Evolutionary conservation across 1,140 invertebrate species (phyloP), one percentile per base, ranked within the genome.

Genomic region (Nixonia krombeini): DNA sequence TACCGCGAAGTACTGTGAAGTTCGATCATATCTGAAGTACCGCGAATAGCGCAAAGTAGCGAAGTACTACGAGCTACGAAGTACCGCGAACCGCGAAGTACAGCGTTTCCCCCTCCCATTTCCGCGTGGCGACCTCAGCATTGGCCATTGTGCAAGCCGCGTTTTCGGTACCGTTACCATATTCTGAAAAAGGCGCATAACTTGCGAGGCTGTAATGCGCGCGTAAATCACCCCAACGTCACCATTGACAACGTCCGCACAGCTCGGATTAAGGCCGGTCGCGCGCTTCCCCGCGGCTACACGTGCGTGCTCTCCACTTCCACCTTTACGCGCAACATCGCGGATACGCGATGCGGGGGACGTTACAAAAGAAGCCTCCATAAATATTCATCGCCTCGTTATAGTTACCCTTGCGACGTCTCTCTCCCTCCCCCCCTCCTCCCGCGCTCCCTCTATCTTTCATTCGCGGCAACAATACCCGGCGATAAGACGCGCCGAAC

Each of bases 381-480:
- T 45, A 45, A 45, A 45, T 45, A 45, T 45, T 45, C 42, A 45
- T 45, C 42, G 40, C 40, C 26, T 42, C 40, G 40, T 45, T 29
- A 45, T 45, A 45, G 10, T 45, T 45, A 45, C 23, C 42, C 42
- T 45, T 45, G 13, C 26, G 23, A 45, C 40, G 12, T 42, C 18
- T 16, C 16, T 40, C 17, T 40, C 38, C n/a, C n/a, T n/a, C n/a
- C n/a, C n/a, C n/a, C n/a, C n/a, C n/a, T n/a, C n/a, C n/a, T n/a
- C n/a, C n/a, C n/a, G n/a, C n/a, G n/a, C n/a, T n/a, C n/a, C n/a
- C n/a, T n/a, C n/a, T n/a, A n/a, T n/a, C n/a, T n/a, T n/a, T n/a
- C n/a, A n/a, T n/a, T n/a, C 12, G 35, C 12, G 12, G 2, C 15
- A 13, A 40, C 38, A 40, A 40, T 40, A 18, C 38, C 15, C 13